A percentile compares a stretch with the other conserved stretches of the same genome.
phyloP scores from a whole-genome alignment of 2,113 vertebrate genomes.

The Hirundichthys speculiger region DNA sequence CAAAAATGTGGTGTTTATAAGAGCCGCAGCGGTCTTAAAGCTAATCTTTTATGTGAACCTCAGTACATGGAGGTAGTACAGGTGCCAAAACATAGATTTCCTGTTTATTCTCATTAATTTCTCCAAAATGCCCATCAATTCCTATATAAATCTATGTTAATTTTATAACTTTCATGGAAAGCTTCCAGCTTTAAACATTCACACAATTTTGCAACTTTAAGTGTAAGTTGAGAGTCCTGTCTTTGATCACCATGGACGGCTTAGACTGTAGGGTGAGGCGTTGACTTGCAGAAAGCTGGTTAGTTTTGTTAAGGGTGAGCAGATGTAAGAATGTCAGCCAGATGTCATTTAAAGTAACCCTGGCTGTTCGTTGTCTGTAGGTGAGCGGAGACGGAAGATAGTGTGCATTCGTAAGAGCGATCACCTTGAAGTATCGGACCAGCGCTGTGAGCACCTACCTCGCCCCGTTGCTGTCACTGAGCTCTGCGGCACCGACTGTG shows the following conservation, averaged over 20 bases:
- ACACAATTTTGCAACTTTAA: too few relatives aligned
- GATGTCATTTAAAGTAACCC: constrained; percentile 38
- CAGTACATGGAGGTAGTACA: too few relatives aligned
- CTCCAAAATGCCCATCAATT: too few relatives aligned
- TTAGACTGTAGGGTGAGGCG: constrained; percentile 10
- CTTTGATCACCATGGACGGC: constrained; percentile 6
- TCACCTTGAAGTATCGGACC: constrained; percentile 86
- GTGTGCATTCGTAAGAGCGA: constrained; percentile 89
- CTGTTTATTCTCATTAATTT: too few relatives aligned
- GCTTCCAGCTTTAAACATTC: too few relatives aligned
- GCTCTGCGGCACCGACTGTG: constrained; percentile 91
- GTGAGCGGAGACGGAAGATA: constrained; percentile 82
- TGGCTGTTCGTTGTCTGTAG: constrained; percentile 45
- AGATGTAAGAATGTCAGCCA: constrained; percentile 34
- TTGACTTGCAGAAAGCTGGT: constrained; percentile 26
- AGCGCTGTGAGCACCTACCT: constrained; percentile 87
- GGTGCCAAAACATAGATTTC: too few relatives aligned
- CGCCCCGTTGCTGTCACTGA: constrained; percentile 78
- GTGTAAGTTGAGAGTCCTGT: background rate
- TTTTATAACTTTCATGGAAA: too few relatives aligned
- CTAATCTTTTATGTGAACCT: too few relatives aligned
- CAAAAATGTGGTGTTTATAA: too few relatives aligned
- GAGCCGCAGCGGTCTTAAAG: too few relatives aligned
- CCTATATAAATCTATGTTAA: too few relatives aligned
- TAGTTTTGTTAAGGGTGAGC: constrained; percentile 26